Base-by-base conservation (phyloP, 1,140 invertebrate genomes). In the Diachasmimorpha longicaudata region DNA sequence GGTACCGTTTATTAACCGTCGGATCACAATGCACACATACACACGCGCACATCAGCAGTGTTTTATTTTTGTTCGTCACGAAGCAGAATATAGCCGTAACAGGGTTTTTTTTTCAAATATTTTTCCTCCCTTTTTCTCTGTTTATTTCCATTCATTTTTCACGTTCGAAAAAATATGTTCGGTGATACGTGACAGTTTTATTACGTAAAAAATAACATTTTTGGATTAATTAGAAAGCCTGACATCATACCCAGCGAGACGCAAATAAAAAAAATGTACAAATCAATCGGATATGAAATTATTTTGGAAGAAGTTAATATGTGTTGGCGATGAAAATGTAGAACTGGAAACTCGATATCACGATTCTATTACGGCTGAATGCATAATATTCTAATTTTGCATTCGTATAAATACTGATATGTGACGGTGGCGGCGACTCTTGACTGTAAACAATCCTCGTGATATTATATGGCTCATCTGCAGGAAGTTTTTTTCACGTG, bases 121-220 rank as follows among this genome's bases (percentile, higher is more conserved):
- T 83, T 82, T 80, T 80, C 80, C 79, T 81, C 75, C 71, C 70
- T n/a, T 68, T 63, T 75, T 63, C 46, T 75, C 66, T 70, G n/a
- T 63, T 52, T 70, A 31, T 77, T 69, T 74, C 63, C 58, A 75
- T 74, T 80, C 80, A 80, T 79, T 83, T 85, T 87, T 86, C 79
- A 85, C 84, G 85, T 84, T 84, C 80, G 84, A 86, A 86, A 86
- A 87, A 86, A 86, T 86, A 86, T 85, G 85, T 77, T 78, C 83
- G 83, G 74, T 80, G 84, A 81, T 78, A 85, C 85, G 85, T 86
- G 77, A 81, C 77, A 79, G 58, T 63, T 63, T 63, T 63, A 63
- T 63, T 63, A 25, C 58, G 23, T 25, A 63, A 63, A 63, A 63
- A 55, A 55, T 19, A 55, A 63, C 19, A 63, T 25, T 52, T 52